Evolutionary conservation across 2,888 invertebrate species (phyloP).

Genomic region (Alcis repandata): DNA sequence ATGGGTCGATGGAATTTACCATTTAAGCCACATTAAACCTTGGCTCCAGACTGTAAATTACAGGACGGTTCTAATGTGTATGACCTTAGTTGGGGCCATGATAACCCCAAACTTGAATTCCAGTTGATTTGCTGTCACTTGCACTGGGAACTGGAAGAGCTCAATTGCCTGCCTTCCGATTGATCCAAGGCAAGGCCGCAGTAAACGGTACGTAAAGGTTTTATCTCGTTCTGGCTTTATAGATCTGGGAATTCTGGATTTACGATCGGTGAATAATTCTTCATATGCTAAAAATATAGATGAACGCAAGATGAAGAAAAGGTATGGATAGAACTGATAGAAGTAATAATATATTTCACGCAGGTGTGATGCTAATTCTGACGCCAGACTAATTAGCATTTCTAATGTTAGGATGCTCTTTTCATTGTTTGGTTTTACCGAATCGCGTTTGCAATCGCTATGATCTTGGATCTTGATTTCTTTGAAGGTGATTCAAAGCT

Average conservation of each 20-base stretch:
- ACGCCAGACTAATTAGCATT: slow-evolving; percentile 11
- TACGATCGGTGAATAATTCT: slow-evolving; percentile 18
- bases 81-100: slow-evolving; percentile 27
- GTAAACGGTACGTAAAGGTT: slow-evolving; percentile 27
- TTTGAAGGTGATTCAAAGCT: slow-evolving; percentile 34
- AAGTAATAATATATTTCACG: neutral
- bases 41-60: slow-evolving; percentile 5
- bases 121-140: slow-evolving; percentile 37
- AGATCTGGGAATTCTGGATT: slow-evolving; percentile 13
- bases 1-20: slow-evolving; percentile 3
- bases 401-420: neutral
- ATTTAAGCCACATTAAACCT: slow-evolving; percentile 12
- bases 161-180: slow-evolving; percentile 50
- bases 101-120: slow-evolving; percentile 47
- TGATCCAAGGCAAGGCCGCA: slow-evolving; percentile 47
- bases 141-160: slow-evolving; percentile 49
- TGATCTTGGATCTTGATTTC: slow-evolving; percentile 35
- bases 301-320: too few relatives aligned
- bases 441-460: slow-evolving; percentile 9
- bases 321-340: too few relatives aligned
- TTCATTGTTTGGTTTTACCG: slow-evolving; percentile 6
- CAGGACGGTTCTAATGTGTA: slow-evolving; percentile 13
- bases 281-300: slow-evolving; percentile 7
- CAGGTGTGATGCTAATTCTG: neutral
- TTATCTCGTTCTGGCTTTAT: slow-evolving; percentile 32